phyloP scores from a whole-genome alignment of 2,888 invertebrate genomes.

The Lithosia quadra region DNA sequence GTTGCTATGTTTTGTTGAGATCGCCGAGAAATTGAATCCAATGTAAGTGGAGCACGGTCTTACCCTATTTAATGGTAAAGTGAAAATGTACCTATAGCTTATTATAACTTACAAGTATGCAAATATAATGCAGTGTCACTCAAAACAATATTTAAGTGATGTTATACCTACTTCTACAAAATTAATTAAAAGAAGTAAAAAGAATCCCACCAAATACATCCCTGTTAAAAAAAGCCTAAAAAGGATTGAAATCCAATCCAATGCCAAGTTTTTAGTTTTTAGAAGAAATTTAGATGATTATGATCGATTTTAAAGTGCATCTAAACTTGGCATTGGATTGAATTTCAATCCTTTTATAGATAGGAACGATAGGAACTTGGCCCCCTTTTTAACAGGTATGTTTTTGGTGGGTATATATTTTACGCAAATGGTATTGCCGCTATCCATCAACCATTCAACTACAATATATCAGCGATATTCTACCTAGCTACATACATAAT shows the following conservation, averaged over 20 bases:
- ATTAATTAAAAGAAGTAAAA: background rate
- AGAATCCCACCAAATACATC: too few relatives aligned
- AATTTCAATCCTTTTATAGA: too few relatives aligned
- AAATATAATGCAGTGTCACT: background rate
- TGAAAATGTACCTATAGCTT: background rate
- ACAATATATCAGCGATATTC: constrained; percentile 19
- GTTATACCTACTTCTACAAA: background rate
- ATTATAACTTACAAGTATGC: background rate
- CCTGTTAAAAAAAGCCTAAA: too few relatives aligned
- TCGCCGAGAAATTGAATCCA: constrained; percentile 42
- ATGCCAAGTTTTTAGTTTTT: too few relatives aligned
- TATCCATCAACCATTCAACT: background rate
- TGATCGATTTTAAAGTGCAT: too few relatives aligned
- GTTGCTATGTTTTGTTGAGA: constrained; percentile 54
- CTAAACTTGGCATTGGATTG: too few relatives aligned
- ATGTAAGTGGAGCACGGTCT: constrained; percentile 19
- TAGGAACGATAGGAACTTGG: too few relatives aligned
- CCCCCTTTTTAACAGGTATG: too few relatives aligned
- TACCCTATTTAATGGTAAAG: background rate
- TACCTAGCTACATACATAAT: constrained; percentile 24
- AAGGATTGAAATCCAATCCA: too few relatives aligned
- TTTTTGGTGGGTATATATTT: background rate
- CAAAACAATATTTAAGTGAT: background rate
- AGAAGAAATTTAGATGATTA: too few relatives aligned
- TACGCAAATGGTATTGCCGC: constrained; percentile 10